Percentiles rank a stretch among this genome's conserved stretches.
Evolutionary conservation across 2,888 invertebrate species (phyloP).

Genomic region (Drosophila setosimentum): DNA sequence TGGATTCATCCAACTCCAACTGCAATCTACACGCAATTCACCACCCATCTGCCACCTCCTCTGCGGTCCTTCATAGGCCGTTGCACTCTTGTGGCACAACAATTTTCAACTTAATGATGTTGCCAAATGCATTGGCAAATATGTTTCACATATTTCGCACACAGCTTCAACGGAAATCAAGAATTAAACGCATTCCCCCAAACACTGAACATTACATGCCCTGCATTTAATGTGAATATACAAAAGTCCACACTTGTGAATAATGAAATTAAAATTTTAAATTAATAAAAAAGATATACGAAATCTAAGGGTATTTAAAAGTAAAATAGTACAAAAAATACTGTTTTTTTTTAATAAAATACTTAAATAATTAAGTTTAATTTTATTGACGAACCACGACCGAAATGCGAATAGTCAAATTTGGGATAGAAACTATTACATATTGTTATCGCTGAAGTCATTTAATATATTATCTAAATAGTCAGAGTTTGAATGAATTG

Average conservation of each 20-base stretch:
- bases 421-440: accelerated
- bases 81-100: slow-evolving; percentile 70
- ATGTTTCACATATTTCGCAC: slow-evolving; percentile 62
- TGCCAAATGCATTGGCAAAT: slow-evolving; percentile 80
- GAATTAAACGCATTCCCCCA: background rate
- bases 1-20: slow-evolving; percentile 22
- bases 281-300: background rate
- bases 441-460: background rate
- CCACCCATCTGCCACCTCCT: slow-evolving; percentile 22
- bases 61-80: slow-evolving; percentile 71
- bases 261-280: background rate
- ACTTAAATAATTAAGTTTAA: background rate
- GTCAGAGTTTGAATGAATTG: background rate
- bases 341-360: background rate
- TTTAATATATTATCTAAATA: background rate
- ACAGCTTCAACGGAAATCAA: slow-evolving; percentile 46
- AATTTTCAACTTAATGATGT: slow-evolving; percentile 80
- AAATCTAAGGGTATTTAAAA: no score
- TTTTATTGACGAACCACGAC: background rate
- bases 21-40: slow-evolving; percentile 6
- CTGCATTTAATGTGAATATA: slow-evolving; percentile 8
- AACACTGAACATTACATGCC: slow-evolving; percentile 20
- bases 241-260: background rate
- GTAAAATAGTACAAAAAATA: background rate
- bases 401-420: background rate